A percentile compares a stretch with the other conserved stretches of the same genome.
phyloP scores from a whole-genome alignment of 2,113 vertebrate genomes.

The Lophotis ruficrista region DNA sequence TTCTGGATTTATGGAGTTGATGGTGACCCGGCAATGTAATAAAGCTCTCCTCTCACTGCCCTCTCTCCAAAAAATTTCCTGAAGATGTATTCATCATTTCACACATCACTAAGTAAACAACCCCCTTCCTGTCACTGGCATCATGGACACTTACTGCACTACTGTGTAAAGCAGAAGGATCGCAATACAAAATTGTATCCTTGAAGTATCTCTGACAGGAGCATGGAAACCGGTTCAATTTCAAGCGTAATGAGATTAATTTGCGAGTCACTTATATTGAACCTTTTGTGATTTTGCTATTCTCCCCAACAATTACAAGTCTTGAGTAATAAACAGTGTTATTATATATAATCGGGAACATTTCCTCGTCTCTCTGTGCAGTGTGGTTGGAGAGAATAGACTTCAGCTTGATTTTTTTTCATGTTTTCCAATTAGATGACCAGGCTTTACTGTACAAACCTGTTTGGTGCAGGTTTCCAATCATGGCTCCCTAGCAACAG shows the following conservation, averaged over 20 bases:
- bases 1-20: neutral
- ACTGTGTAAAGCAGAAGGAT: neutral
- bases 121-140: neutral
- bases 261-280: constrained; percentile 63
- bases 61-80: neutral
- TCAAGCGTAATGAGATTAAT: constrained; percentile 56
- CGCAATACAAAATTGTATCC: neutral
- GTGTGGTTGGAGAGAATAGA: neutral
- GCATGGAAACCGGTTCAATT: constrained; percentile 25
- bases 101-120: constrained; percentile 13
- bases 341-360: neutral
- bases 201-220: constrained; percentile 34
- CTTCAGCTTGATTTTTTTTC: constrained; percentile 26
- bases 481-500: constrained; percentile 50
- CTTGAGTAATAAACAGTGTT: constrained; percentile 25
- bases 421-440: constrained; percentile 44
- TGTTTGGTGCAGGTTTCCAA: constrained; percentile 32
- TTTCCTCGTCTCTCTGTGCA: constrained; percentile 46
- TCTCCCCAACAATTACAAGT: constrained; percentile 4
- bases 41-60: neutral
- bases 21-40: neutral
- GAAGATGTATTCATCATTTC: constrained; percentile 30
- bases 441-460: constrained; percentile 35
- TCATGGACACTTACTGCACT: neutral
- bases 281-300: constrained; percentile 66